Conservation (phyloP, 2,113 vertebrate species). For the Calypte anna region DNA sequence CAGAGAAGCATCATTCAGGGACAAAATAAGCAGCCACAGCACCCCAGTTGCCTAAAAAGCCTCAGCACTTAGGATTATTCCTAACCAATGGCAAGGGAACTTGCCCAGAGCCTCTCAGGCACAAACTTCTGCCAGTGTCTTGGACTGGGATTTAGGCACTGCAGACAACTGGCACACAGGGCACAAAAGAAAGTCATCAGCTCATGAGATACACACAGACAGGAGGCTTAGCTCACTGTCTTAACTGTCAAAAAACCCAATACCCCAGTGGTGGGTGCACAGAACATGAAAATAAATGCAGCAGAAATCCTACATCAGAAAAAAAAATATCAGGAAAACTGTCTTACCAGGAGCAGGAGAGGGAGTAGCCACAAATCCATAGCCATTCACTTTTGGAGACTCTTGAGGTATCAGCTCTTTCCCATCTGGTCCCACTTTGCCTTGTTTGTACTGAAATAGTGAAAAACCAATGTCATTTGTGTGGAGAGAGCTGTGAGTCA, state of each 20-base stretch:
- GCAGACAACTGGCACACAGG: accelerated
- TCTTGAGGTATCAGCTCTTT: constrained; percentile 96
- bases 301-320: not conserved
- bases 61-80: not conserved
- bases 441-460: constrained; percentile 90
- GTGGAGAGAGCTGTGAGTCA: not conserved
- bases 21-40: not conserved
- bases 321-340: not conserved
- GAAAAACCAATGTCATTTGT: not conserved
- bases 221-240: not conserved
- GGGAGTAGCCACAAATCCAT: constrained; percentile 88
- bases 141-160: not conserved
- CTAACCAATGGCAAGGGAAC: not conserved
- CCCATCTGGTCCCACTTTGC: constrained; percentile 96
- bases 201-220: not conserved
- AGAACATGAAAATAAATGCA: not conserved
- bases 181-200: not conserved
- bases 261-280: not conserved
- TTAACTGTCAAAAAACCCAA: not conserved
- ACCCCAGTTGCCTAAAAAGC: not conserved
- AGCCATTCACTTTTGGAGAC: constrained; percentile 92
- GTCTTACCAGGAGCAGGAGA: constrained; percentile 92
- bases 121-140: not conserved
- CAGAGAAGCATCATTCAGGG: not conserved
- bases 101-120: not conserved